A percentile compares a stretch with the other conserved stretches of the same genome.
Evolutionary conservation across 1,140 invertebrate species (phyloP).

Genomic region (Callitettix versicolor): DNA sequence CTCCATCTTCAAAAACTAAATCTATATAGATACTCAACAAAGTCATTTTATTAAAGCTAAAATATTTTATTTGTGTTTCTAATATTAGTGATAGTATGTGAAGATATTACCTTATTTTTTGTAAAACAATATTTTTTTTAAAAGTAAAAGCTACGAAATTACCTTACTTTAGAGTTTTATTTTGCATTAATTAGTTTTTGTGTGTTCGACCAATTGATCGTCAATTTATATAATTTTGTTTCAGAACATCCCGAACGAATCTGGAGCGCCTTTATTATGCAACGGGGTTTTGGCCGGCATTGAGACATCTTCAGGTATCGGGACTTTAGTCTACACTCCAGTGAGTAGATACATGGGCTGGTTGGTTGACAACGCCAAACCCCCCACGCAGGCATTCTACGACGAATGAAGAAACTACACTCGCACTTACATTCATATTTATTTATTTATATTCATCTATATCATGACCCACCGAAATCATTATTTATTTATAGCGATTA

Average conservation of each 20-base stretch:
- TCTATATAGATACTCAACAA: no score
- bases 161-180: no score
- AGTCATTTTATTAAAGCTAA: no score
- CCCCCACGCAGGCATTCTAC: background rate
- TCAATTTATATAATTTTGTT: no score
- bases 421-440: background rate
- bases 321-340: constrained; percentile 22
- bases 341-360: constrained; percentile 18
- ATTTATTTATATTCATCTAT: constrained; percentile 1
- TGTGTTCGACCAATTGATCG: no score
- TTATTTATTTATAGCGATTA: background rate
- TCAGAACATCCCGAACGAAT: background rate
- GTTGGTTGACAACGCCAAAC: constrained; percentile 19
- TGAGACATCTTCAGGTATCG: constrained; percentile 22
- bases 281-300: constrained; percentile 19
- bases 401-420: constrained; percentile 1
- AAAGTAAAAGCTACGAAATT: no score
- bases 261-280: constrained; percentile 17
- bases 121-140: no score
- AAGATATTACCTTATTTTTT: no score
- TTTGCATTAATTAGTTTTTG: no score
- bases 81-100: no score
- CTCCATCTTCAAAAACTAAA: no score
- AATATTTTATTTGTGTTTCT: no score
- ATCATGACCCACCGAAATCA: constrained; percentile 6